Evolutionary conservation across 2,888 invertebrate species (phyloP), one percentile per base, ranked within the genome.

Genomic region (Thecophora atra): DNA sequence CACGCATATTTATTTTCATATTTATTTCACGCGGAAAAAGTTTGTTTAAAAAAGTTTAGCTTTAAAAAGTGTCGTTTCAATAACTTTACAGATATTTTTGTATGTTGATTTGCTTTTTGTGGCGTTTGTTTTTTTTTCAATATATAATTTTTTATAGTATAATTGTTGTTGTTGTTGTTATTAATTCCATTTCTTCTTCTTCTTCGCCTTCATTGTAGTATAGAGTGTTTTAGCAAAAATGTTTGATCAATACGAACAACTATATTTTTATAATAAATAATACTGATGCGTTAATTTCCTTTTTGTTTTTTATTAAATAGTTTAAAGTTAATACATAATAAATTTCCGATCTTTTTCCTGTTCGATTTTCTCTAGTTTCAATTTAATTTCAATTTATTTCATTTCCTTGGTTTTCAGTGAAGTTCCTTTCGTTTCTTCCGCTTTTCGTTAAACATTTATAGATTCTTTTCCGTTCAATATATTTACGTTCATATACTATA

Each of bases 361-460:
- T n/a, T n/a, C n/a, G 72, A 66, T 76, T 73, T 73, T 74, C 66
- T 73, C 71, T 54, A 8, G n/a, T 13, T 67, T 42, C 21, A 19
- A n/a, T 54, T n/a, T 1, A 3, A n/a, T 21, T 54, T 54, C 2
- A 54, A 21, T 54, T 54, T 7, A 21, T 54, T 63, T 65, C 13
- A 19, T 60, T 67, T 47, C 8, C n/a, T 66, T 30, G 24, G 28
- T 2, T 37, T 37, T 37, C 37, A 37, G 6, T 30, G 30, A 30
- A 30, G 30, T 37, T 37, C 37, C 6, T 37, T 37, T 37, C 37
- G 3, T 37, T 37, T 37, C 37, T 37, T 37, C 11, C 1, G 6
- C 1, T 37, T 37, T 11, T 37, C 7, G 6, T 2, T 0, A 37
- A 37, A 37, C 37, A 37, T 37, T 37, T 54, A 62, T 52, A 44